These are phyloP conservation scores for Megalopta genalis DNA, from an alignment of 1,140 invertebrate genomes.

Conservation along the genomic window DNA sequence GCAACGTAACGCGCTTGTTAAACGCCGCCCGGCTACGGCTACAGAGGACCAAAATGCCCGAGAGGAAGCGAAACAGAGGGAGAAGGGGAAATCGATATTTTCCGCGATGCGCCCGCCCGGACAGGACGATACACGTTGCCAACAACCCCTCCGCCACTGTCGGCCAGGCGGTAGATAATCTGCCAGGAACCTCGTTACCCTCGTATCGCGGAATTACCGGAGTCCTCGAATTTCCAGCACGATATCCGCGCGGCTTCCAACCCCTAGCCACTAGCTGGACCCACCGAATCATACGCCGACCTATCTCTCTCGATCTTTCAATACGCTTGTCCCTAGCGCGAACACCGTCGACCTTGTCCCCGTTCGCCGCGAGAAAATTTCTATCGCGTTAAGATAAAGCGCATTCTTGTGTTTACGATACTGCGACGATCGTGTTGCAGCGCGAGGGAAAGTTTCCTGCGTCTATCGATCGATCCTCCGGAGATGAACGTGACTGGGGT, in stretches of 20 bases:
- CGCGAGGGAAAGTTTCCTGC: too few relatives aligned
- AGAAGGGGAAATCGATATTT: conserved; percentile 71
- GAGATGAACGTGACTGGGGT: too few relatives aligned
- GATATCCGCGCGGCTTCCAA: not conserved
- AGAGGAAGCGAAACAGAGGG: not conserved
- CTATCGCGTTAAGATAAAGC: too few relatives aligned
- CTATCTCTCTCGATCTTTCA: conserved; percentile 38
- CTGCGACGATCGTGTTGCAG: too few relatives aligned
- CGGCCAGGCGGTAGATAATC: conserved; percentile 65
- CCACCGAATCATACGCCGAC: conserved; percentile 9
- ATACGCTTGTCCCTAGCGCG: conserved; percentile 4
- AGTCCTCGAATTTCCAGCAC: conserved; percentile 66
- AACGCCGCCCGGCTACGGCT: conserved; percentile 52
- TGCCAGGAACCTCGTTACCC: conserved; percentile 70
- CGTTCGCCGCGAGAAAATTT: too few relatives aligned
- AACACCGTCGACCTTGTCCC: too few relatives aligned
- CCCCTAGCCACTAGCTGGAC: not conserved
- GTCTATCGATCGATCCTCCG: too few relatives aligned
- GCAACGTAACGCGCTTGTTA: conserved; percentile 75
- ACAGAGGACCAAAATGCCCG: not conserved
- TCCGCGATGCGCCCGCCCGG: conserved; percentile 55
- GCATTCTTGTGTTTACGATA: too few relatives aligned
- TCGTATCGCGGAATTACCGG: conserved; percentile 65
- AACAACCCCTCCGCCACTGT: conserved; percentile 49
- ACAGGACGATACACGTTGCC: conserved; percentile 47